Evolutionary conservation across 2,797 vertebrate species (phyloP), one percentile per base, ranked within the genome.

Genomic region (Zenarchopterus dispar): DNA sequence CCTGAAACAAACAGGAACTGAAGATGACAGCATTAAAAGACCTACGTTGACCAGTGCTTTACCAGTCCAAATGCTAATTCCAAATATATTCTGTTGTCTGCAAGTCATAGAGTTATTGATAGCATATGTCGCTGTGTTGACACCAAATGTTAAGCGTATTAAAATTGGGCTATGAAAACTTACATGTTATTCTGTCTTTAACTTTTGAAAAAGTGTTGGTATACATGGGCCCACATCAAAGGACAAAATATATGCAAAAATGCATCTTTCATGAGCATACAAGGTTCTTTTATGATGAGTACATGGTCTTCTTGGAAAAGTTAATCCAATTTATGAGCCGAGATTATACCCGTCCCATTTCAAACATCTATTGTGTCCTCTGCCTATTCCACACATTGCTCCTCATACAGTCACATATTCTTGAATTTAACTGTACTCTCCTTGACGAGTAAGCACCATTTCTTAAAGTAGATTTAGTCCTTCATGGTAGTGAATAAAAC

Each of bases 311-410:
- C 28, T 4, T 26, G 28, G 44, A 62, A 59, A 65, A 56, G 28
- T 66, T 52, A 53, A 78, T 74, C 56, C 56, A 71, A 71, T 82
- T 57, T 41, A 77, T 48, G 2, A 59, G 16, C 39, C 36, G 42
- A 62, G 52, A 72, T 70, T 69, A 73, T 1, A 44, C 57, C n/a
- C 23, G n/a, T 56, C 44, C 60, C n/a, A 70, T 54, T 76, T 70
- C 28, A 75, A 61, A 46, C 65, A 17, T 51, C 33, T 44, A 61
- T 62, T 70, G 60, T 58, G 54, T 53, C 41, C 39, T 41, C 42
- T 45, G 23, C 44, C 28, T 67, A 18, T 63, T 50, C 13, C 45
- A 50, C 52, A 54, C 58, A 53, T 62, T 51, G 16, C 31, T 41
- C 31, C 24, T 15, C 44, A 51, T 45, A 41, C 19, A 62, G 9